A percentile compares a stretch with the other conserved stretches of the same genome.
phyloP scores from a whole-genome alignment of 2,797 vertebrate species.

The Falco peregrinus region DNA sequence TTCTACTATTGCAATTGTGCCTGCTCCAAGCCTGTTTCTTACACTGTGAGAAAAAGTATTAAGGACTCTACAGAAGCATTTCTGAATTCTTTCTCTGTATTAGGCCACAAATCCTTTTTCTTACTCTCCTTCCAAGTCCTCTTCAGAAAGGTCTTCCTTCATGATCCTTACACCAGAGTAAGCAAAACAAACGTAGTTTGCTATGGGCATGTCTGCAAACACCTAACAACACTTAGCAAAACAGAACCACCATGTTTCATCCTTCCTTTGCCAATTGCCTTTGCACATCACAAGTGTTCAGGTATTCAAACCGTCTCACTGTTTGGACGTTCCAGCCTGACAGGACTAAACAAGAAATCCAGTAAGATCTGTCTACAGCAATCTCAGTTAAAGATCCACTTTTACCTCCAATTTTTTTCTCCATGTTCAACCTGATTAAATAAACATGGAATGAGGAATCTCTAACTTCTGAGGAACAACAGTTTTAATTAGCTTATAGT shows the following conservation, averaged over 20 bases:
- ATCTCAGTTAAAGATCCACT: not conserved
- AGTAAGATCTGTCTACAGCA: not conserved
- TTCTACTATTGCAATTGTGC: not conserved
- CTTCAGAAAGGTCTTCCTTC: not conserved
- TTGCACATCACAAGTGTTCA: not conserved
- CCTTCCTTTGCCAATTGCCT: not conserved
- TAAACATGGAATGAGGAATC: not conserved
- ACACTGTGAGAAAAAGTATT: not conserved
- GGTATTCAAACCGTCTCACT: not conserved
- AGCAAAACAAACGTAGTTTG: not conserved
- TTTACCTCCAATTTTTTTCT: not conserved
- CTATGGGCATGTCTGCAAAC: not conserved
- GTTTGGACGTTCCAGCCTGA: not conserved
- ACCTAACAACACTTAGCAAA: not conserved
- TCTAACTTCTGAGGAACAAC: not conserved
- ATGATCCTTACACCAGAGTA: not conserved
- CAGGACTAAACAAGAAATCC: not conserved
- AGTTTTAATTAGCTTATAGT: not conserved
- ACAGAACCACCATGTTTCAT: not conserved
- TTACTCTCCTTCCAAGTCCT: not conserved
- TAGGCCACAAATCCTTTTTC: not conserved
- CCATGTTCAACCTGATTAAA: not conserved
- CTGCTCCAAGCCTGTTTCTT: not conserved
- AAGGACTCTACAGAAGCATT: not conserved
- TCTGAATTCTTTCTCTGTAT: not conserved